A percentile compares a stretch with the other conserved stretches of the same genome.
Conservation (phyloP, 2,113 vertebrate genomes). For the Hippocampus comes region DNA sequence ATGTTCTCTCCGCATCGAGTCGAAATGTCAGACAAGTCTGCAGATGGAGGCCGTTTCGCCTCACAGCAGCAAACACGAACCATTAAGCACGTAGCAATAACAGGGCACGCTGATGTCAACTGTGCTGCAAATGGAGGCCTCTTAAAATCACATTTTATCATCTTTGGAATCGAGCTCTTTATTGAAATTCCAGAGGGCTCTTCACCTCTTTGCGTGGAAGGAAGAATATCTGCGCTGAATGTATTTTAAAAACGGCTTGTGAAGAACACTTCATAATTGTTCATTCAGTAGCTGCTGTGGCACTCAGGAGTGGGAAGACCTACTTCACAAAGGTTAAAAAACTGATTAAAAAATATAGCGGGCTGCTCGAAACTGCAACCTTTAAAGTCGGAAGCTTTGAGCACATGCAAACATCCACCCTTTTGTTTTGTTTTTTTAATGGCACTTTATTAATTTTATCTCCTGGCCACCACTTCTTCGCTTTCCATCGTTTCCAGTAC, state of each 20-base stretch:
- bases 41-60: constrained; percentile 40
- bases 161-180: constrained; percentile 3
- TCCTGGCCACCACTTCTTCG: not conserved
- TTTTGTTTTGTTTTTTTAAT: not conserved
- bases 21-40: constrained; percentile 49
- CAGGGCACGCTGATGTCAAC: constrained; percentile 40
- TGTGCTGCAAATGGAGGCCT: constrained; percentile 6
- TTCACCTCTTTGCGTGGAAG: constrained; percentile 12
- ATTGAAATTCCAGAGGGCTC: not conserved
- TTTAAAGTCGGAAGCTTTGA: not conserved
- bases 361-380: not conserved
- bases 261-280: not conserved
- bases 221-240: not conserved
- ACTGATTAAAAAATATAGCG: not conserved
- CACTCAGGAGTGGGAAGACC: not conserved
- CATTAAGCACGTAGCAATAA: constrained; percentile 18
- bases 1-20: constrained; percentile 43
- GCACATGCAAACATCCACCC: not conserved
- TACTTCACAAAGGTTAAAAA: not conserved
- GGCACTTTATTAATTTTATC: not conserved
- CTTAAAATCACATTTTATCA: constrained; percentile 27
- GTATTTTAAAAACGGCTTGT: not conserved
- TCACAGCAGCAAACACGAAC: constrained; percentile 40
- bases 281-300: not conserved
- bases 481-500: not conserved